A percentile compares a stretch with the other conserved stretches of the same genome.
Evolutionary conservation across 1,140 invertebrate species (phyloP).

Genomic region (Polypedilum vanderplanki): DNA sequence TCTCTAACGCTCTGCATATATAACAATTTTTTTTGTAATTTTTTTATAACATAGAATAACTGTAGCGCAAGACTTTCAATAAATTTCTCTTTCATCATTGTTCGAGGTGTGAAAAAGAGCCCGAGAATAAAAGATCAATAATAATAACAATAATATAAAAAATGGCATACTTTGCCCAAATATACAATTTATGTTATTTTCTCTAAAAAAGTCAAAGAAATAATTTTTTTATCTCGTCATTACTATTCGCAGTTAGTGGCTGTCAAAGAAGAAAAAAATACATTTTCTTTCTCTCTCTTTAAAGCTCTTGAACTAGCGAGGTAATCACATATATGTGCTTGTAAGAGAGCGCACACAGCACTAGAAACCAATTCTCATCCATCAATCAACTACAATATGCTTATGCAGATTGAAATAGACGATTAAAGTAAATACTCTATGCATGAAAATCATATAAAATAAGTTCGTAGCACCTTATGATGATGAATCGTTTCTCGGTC

Average conservation of each 20-base stretch:
- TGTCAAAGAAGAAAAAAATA: background rate
- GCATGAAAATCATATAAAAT: background rate
- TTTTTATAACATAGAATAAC: background rate
- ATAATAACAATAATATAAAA: background rate
- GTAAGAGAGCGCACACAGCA: background rate
- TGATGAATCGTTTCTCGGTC: background rate
- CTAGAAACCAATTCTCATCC: background rate
- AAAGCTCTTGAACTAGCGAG: background rate
- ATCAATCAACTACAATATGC: background rate
- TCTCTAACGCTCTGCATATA: background rate
- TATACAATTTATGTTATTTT: constrained; percentile 16
- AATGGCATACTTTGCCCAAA: background rate
- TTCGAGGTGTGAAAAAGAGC: constrained; percentile 1
- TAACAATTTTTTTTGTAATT: background rate
- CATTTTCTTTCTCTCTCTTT: background rate
- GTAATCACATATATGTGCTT: background rate
- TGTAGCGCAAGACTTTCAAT: background rate
- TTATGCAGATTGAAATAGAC: constrained; percentile 18
- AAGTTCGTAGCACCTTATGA: background rate
- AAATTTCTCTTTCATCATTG: constrained; percentile 15
- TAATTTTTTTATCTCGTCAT: background rate
- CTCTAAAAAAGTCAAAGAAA: background rate
- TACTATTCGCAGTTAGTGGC: background rate
- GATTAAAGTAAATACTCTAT: background rate
- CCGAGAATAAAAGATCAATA: background rate